Evolutionary conservation across 2,797 vertebrate species (phyloP).

Genomic region (Helarctos malayanus): DNA sequence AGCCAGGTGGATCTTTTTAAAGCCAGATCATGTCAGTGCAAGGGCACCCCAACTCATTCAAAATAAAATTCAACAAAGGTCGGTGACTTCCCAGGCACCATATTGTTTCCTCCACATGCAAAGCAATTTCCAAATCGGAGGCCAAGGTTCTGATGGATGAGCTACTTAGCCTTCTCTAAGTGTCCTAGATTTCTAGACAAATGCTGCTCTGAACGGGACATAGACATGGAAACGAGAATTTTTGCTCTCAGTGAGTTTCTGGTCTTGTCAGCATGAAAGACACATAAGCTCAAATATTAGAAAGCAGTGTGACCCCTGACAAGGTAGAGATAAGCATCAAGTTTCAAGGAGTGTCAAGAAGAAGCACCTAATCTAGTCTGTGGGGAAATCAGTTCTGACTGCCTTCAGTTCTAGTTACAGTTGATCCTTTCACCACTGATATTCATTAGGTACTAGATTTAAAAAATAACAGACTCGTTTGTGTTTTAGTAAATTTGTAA

Average conservation of each 20-base stretch:
- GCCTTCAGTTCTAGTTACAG: conserved; percentile 13
- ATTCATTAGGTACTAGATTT: background rate
- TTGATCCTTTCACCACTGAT: background rate
- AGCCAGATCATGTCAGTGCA: background rate
- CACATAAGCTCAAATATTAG: background rate
- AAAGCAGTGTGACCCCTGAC: background rate
- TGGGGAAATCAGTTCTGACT: background rate
- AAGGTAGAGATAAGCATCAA: background rate
- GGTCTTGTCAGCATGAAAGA: background rate
- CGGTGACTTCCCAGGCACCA: background rate
- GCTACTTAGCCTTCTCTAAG: background rate
- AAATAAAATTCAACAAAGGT: background rate
- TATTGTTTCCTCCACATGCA: background rate
- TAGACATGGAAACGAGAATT: background rate
- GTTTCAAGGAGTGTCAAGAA: background rate
- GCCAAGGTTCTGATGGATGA: background rate
- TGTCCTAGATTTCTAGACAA: background rate
- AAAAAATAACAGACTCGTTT: background rate
- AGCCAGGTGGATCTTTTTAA: background rate
- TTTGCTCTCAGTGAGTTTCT: background rate
- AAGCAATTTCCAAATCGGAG: background rate
- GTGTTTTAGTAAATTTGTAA: background rate
- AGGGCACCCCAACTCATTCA: background rate
- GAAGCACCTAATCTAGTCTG: background rate
- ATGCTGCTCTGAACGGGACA: background rate